These are phyloP conservation scores for Anseranas semipalmata DNA, from an alignment of 2,113 vertebrate species.

Conservation along the genomic window DNA sequence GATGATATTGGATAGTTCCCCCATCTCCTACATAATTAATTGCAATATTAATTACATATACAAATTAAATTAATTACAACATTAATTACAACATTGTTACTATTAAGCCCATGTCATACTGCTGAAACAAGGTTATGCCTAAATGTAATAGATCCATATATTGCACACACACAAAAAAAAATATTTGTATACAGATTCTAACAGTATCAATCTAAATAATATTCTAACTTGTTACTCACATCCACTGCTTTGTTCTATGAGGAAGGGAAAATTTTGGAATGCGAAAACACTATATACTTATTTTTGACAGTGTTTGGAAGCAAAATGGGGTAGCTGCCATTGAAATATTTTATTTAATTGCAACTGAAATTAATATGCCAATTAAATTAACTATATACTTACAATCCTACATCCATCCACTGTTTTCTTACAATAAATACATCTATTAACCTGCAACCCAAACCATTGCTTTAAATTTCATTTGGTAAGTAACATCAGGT, in stretches of 20 bases:
- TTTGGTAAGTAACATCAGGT: background rate
- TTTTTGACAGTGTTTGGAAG: background rate
- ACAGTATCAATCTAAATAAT: background rate
- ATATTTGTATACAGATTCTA: conserved; percentile 2
- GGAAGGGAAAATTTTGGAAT: conserved; percentile 1
- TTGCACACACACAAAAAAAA: conserved; percentile 10
- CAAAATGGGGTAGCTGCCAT: background rate
- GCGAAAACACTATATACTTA: background rate
- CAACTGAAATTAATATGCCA: background rate
- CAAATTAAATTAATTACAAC: background rate
- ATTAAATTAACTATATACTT: background rate
- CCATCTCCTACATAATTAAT: background rate
- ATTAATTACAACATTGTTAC: conserved; percentile 15
- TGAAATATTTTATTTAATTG: conserved; percentile 17
- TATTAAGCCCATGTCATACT: background rate
- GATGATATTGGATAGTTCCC: background rate
- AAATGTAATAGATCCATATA: background rate
- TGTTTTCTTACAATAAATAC: background rate
- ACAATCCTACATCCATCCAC: background rate
- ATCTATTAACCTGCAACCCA: background rate
- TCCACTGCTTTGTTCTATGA: background rate
- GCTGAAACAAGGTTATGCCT: background rate
- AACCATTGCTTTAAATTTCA: background rate
- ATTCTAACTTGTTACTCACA: background rate
- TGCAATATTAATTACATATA: background rate